phyloP scores from a whole-genome alignment of 2,113 vertebrate genomes.

The Poeciliopsis occidentalis region DNA sequence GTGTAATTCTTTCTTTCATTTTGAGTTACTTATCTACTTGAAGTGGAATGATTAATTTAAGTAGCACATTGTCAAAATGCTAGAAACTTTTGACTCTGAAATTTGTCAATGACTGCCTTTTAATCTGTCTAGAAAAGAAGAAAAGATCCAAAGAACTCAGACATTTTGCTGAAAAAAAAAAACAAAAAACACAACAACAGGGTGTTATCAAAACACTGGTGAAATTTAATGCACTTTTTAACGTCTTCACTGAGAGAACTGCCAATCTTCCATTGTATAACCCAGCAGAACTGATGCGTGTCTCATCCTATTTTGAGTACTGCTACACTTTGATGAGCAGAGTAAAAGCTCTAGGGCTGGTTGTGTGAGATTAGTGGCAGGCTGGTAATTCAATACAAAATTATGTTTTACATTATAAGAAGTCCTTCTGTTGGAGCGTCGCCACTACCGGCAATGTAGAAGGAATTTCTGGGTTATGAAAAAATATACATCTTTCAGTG shows the following conservation, averaged over 20 bases:
- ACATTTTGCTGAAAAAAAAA: neutral
- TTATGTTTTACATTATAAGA: conserved; percentile 30
- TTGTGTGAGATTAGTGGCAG: conserved; percentile 31
- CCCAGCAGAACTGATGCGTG: conserved; percentile 12
- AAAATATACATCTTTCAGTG: neutral
- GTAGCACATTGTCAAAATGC: too few species aligned
- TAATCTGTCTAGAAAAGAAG: too few species aligned
- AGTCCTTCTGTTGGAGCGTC: conserved; percentile 7
- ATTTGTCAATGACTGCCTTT: too few species aligned
- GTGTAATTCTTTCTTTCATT: too few species aligned
- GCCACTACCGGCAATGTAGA: conserved; percentile 8
- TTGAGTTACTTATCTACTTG: too few species aligned
- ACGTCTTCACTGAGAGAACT: conserved; percentile 6
- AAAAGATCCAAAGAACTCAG: too few species aligned
- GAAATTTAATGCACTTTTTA: conserved; percentile 7
- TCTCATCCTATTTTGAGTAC: conserved; percentile 47
- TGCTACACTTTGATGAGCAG: conserved; percentile 36
- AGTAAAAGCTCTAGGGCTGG: conserved; percentile 32
- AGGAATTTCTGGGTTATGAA: neutral
- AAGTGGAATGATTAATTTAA: too few species aligned
- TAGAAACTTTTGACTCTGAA: too few species aligned
- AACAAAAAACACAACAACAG: neutral
- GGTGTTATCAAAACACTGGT: conserved; percentile 1
- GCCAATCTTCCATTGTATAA: conserved; percentile 26
- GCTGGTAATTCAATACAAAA: conserved; percentile 26